Conservation (phyloP, 2,113 vertebrate genomes). For the Hyaena hyaena region DNA sequence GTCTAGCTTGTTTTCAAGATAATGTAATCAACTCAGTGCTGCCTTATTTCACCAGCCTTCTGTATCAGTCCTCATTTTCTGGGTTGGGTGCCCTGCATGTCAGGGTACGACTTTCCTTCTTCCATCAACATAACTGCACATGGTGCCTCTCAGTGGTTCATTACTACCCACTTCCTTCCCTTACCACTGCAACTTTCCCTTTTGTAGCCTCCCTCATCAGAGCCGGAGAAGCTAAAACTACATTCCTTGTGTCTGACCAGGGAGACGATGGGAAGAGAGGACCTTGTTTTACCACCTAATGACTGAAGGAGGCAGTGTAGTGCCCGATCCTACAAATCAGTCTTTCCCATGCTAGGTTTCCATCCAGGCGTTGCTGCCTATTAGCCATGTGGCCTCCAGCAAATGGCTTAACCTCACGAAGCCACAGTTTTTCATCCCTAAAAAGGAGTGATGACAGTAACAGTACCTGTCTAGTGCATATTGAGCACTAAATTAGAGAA, state of each 20-base stretch:
- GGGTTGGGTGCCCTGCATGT: background rate
- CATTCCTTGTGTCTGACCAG: background rate
- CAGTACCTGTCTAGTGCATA: too few relatives aligned
- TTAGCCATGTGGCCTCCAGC: background rate
- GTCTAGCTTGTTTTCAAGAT: background rate
- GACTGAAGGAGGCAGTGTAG: background rate
- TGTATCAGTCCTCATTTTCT: background rate
- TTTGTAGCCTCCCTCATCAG: background rate
- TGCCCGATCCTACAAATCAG: background rate
- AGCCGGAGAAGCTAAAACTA: background rate
- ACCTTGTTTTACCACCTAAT: background rate
- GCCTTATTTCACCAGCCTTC: background rate
- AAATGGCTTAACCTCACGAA: background rate
- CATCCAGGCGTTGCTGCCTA: background rate
- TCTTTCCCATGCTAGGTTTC: background rate
- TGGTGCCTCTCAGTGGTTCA: background rate
- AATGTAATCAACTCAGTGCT: background rate
- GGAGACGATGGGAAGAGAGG: background rate
- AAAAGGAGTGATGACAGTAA: background rate
- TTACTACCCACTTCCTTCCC: background rate
- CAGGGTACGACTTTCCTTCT: too few relatives aligned
- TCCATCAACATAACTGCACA: rapidly evolving
- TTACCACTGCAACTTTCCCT: background rate
- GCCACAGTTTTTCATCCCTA: background rate
- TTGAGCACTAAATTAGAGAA: background rate